Evolutionary conservation across 2,888 invertebrate species (phyloP).

Genomic region (Sarcophaga caerulescens): DNA sequence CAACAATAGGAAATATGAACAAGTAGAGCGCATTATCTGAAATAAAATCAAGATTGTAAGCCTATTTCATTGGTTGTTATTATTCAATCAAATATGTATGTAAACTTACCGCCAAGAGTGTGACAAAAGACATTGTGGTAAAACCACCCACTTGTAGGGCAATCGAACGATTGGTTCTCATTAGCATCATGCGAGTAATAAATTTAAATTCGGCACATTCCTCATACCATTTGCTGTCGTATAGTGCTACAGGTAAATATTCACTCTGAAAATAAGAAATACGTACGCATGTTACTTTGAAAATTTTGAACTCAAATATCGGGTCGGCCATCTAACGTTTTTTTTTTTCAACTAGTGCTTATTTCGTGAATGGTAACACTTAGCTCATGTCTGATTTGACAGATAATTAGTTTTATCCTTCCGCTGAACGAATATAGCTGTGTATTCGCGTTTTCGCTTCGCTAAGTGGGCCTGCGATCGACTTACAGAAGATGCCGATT

Average conservation of each 20-base stretch:
- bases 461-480: too few relatives aligned
- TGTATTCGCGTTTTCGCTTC: too few relatives aligned
- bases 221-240: constrained; percentile 75
- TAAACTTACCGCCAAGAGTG: constrained; percentile 73
- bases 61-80: neutral
- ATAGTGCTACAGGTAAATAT: constrained; percentile 72
- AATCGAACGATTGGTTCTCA: constrained; percentile 72
- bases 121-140: constrained; percentile 73
- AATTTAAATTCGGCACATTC: constrained; percentile 74
- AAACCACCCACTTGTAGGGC: constrained; percentile 75
- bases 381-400: too few relatives aligned
- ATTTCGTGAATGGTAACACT: too few relatives aligned
- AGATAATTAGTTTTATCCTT: too few relatives aligned
- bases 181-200: constrained; percentile 74
- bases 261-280: constrained; percentile 71
- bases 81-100: too few relatives aligned
- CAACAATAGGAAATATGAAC: constrained; percentile 75
- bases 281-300: neutral
- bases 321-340: too few relatives aligned
- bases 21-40: constrained; percentile 75
- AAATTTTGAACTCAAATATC: neutral
- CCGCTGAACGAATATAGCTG: too few relatives aligned
- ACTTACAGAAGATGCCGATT: too few relatives aligned
- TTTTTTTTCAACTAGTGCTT: too few relatives aligned
- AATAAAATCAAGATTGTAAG: neutral